These are phyloP conservation scores for Oryzias melastigma DNA, from an alignment of 2,113 vertebrate genomes.

Conservation along the genomic window DNA sequence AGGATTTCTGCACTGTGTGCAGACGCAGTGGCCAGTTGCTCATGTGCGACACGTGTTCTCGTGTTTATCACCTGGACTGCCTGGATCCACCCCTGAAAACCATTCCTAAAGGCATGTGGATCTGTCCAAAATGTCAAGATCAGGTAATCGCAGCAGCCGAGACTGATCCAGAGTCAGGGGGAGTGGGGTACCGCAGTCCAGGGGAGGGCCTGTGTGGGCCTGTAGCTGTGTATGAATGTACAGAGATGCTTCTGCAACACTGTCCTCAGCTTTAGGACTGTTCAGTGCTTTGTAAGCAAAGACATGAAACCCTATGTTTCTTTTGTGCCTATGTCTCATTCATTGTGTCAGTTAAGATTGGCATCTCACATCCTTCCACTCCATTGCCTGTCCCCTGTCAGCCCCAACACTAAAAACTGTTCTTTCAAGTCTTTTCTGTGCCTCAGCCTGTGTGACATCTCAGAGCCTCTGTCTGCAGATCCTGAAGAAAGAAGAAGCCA, in stretches of 20 bases:
- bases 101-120: constrained; percentile 99
- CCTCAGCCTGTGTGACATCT: constrained; percentile 39
- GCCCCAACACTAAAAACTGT: constrained; percentile 49
- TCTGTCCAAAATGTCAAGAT: constrained; percentile 99
- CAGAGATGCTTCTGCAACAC: constrained; percentile 32
- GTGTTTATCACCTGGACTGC: constrained; percentile 99
- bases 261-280: constrained; percentile 66
- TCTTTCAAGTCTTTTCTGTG: constrained; percentile 19
- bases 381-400: constrained; percentile 53
- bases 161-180: constrained; percentile 55
- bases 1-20: constrained; percentile 99
- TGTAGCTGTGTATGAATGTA: constrained; percentile 26
- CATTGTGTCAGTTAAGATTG: constrained; percentile 69
- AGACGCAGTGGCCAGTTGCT: constrained; percentile 98
- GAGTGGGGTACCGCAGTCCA: constrained; percentile 47
- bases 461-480: constrained; percentile 81
- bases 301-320: constrained; percentile 65
- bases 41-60: constrained; percentile 99
- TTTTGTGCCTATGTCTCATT: constrained; percentile 70
- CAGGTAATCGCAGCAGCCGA: constrained; percentile 85
- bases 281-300: constrained; percentile 76
- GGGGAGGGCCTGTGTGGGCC: constrained; percentile 22
- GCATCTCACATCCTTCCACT: constrained; percentile 73
- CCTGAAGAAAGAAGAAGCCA: constrained; percentile 98
- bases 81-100: constrained; percentile 98